These are phyloP conservation scores for Xylota sylvarum DNA, from an alignment of 2,888 invertebrate genomes.

Conservation along the genomic window DNA sequence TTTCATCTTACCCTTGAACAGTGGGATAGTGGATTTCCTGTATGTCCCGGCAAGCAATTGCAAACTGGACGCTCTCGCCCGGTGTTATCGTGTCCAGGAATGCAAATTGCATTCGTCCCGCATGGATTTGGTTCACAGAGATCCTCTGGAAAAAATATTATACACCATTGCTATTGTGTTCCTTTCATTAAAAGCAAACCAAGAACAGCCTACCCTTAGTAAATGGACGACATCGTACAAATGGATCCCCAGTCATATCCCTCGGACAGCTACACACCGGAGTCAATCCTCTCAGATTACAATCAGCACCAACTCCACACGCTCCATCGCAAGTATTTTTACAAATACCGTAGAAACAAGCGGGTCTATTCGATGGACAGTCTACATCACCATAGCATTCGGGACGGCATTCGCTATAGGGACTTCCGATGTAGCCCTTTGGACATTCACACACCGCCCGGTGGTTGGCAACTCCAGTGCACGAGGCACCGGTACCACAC, in stretches of 20 bases:
- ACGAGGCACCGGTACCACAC: slow-evolving; percentile 92
- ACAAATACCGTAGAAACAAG: slow-evolving; percentile 93
- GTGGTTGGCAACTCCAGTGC: slow-evolving; percentile 90
- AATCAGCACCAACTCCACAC: slow-evolving; percentile 92
- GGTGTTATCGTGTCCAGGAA: slow-evolving; percentile 92
- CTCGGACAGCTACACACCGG: slow-evolving; percentile 94
- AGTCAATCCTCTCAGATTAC: slow-evolving; percentile 90
- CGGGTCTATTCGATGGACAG: slow-evolving; percentile 91
- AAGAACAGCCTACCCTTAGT: slow-evolving; percentile 87
- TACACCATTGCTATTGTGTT: background rate
- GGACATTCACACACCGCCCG: slow-evolving; percentile 92
- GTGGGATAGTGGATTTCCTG: slow-evolving; percentile 90
- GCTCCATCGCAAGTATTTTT: slow-evolving; percentile 93
- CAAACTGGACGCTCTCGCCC: slow-evolving; percentile 94
- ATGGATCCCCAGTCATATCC: slow-evolving; percentile 95
- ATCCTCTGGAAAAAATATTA: slow-evolving; percentile 87
- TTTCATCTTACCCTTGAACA: slow-evolving; percentile 87
- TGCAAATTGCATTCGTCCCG: slow-evolving; percentile 88
- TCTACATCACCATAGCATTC: slow-evolving; percentile 93
- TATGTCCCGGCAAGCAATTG: slow-evolving; percentile 91
- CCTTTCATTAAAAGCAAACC: slow-evolving; percentile 57
- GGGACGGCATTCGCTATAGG: slow-evolving; percentile 90
- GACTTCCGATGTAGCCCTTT: slow-evolving; percentile 92
- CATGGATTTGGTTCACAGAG: slow-evolving; percentile 95
- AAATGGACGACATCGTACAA: slow-evolving; percentile 92